Percentiles rank a stretch among this genome's conserved stretches.
Conservation (phyloP, 2,113 vertebrate genomes). For the Sinocyclocheilus maitianheensis region DNA sequence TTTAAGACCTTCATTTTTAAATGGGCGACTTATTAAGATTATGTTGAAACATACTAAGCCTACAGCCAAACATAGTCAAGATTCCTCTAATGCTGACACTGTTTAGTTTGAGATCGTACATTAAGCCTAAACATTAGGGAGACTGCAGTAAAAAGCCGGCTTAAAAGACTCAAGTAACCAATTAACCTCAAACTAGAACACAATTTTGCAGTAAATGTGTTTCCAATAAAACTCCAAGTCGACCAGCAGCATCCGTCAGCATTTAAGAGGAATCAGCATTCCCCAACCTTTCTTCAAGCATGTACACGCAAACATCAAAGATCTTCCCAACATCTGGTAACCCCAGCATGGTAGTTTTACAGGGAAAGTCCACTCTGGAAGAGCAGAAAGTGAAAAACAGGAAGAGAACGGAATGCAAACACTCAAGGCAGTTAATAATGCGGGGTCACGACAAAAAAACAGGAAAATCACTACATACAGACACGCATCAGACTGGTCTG, state of each 20-base stretch:
- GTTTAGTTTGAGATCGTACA: background rate
- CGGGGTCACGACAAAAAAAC: background rate
- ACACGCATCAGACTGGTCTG: background rate
- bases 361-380: background rate
- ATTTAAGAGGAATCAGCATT: background rate
- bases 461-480: too few relatives aligned
- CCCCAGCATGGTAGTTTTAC: background rate
- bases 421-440: background rate
- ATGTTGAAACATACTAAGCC: too few relatives aligned
- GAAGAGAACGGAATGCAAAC: background rate
- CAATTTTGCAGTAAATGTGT: background rate
- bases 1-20: background rate
- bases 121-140: background rate
- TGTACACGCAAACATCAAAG: background rate
- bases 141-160: background rate
- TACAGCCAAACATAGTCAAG: too few relatives aligned
- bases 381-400: background rate
- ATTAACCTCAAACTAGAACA: background rate
- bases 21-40: background rate
- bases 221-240: background rate
- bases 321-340: slow-evolving; percentile 17
- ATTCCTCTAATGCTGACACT: too few relatives aligned
- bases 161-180: background rate
- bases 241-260: background rate
- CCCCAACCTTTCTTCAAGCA: slow-evolving; percentile 10